A percentile compares a stretch with the other conserved stretches of the same genome.
Conservation (phyloP, 2,113 vertebrate genomes). For the Paradoxurus hermaphroditus region DNA sequence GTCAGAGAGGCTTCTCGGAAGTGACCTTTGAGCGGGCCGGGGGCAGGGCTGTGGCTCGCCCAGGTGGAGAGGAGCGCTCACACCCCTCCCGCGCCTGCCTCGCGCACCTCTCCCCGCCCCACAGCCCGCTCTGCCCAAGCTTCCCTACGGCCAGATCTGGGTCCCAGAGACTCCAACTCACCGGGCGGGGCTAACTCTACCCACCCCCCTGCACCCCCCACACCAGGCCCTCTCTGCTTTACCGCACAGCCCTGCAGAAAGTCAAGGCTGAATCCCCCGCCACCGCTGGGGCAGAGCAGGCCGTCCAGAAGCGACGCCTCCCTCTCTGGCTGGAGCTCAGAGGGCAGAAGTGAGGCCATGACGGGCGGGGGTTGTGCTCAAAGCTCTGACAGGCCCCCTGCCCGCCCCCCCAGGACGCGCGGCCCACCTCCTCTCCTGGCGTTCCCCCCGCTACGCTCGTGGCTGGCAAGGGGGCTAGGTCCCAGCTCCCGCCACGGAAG, state of each 20-base stretch:
- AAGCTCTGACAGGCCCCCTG: not conserved
- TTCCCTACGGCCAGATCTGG: not conserved
- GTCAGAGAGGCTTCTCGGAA: not conserved
- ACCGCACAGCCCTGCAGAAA: not conserved
- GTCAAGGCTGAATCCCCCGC: not conserved
- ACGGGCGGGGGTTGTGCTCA: not conserved
- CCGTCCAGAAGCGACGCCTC: not conserved
- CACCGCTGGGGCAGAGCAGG: not conserved
- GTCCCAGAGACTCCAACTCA: not conserved
- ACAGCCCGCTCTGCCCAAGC: not conserved
- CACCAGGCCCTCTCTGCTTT: fast-evolving
- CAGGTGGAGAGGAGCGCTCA: not conserved
- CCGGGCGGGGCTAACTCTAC: not conserved
- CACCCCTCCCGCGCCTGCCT: not conserved
- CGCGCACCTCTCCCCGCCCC: not conserved
- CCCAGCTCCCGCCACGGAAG: not conserved
- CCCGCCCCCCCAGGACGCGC: fast-evolving
- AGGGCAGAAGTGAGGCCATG: not conserved
- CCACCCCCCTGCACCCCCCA: not conserved
- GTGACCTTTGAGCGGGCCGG: not conserved
- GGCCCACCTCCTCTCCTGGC: not conserved
- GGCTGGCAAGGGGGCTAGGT: not conserved
- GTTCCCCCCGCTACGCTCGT: not conserved
- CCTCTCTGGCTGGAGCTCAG: not conserved
- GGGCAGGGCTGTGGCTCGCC: not conserved